phyloP scores from a whole-genome alignment of 2,113 vertebrate genomes.

The Tachysurus fulvidraco region DNA sequence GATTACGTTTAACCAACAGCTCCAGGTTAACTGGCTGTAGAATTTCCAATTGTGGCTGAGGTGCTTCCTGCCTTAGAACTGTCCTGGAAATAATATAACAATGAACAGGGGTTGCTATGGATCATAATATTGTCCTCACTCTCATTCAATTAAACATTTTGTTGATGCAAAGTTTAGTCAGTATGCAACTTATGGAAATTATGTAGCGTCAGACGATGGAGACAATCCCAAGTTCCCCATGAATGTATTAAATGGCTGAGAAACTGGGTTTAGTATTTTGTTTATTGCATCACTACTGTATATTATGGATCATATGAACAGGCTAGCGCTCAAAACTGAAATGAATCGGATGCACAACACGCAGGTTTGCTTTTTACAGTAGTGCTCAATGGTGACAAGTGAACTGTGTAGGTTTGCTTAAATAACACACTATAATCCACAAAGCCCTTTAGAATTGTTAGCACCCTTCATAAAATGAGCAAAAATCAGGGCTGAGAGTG shows the following conservation, averaged over 20 bases:
- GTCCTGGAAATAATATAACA: slow-evolving; percentile 67
- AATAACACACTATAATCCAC: background rate
- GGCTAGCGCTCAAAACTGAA: background rate
- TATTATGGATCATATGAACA: background rate
- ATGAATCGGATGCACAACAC: background rate
- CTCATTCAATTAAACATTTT: background rate
- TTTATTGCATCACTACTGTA: background rate
- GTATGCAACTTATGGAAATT: background rate
- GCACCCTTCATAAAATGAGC: background rate
- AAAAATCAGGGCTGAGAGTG: too few species aligned
- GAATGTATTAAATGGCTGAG: background rate
- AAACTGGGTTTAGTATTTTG: background rate
- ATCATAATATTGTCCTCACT: background rate
- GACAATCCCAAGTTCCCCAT: background rate
- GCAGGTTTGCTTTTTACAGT: background rate
- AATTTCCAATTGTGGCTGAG: slow-evolving; percentile 79
- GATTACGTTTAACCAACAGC: slow-evolving; percentile 83
- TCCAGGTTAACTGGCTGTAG: slow-evolving; percentile 90
- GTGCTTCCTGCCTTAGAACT: slow-evolving; percentile 62
- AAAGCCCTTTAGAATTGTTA: background rate
- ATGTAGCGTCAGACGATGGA: background rate
- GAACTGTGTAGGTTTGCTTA: background rate
- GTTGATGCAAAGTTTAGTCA: background rate
- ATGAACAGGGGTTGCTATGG: background rate
- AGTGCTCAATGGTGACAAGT: background rate